Evolutionary conservation across 2,797 vertebrate species (phyloP).

Genomic region (Gymnopithys bicolor): DNA sequence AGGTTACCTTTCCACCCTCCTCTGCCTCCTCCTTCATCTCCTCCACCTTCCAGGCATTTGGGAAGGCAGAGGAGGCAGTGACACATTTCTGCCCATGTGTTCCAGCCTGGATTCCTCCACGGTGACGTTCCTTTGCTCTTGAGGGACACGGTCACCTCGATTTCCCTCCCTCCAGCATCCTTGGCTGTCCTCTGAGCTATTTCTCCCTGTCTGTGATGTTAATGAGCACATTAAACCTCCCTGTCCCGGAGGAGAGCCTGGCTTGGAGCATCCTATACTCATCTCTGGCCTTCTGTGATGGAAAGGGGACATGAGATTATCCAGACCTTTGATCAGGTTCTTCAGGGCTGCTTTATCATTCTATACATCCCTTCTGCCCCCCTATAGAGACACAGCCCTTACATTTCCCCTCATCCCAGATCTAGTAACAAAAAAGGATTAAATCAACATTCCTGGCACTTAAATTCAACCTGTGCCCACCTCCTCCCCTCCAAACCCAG

Average conservation of each 20-base stretch:
- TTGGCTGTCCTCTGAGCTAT: slow-evolving; percentile 36
- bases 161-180: slow-evolving; percentile 1
- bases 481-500: background rate
- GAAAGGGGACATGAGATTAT: background rate
- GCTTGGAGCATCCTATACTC: background rate
- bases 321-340: background rate
- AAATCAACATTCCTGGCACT: no score
- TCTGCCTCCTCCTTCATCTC: background rate
- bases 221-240: slow-evolving; percentile 1
- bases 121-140: slow-evolving; percentile 13
- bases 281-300: accelerated
- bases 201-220: background rate
- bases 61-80: background rate
- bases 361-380: background rate
- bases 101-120: slow-evolving; percentile 26
- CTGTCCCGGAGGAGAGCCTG: background rate
- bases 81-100: background rate
- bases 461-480: background rate
- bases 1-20: background rate
- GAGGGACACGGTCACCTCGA: background rate
- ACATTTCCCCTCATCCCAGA: background rate
- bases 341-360: background rate
- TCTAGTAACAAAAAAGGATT: background rate
- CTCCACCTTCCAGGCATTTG: background rate
- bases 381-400: accelerated